Percentiles rank a stretch among this genome's conserved stretches.
Evolutionary conservation across 1,140 invertebrate species (phyloP).

Genomic region (Phymorhynchus buccinoides): DNA sequence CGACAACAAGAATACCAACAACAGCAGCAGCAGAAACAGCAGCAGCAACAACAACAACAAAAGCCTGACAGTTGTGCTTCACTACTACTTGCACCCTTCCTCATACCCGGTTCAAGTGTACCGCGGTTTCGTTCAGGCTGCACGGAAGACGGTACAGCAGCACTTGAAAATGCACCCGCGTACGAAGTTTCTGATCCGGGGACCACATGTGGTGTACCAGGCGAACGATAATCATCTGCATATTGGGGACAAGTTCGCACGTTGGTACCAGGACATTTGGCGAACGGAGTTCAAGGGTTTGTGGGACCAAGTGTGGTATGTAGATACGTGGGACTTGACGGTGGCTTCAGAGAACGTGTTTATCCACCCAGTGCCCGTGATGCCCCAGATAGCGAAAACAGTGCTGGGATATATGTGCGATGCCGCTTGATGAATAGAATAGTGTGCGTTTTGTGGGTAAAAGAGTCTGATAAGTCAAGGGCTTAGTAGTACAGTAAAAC

Average conservation of each 20-base stretch:
- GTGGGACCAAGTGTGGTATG: slow-evolving; percentile 20
- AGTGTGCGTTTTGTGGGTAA: too few relatives aligned
- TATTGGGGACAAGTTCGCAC: background rate
- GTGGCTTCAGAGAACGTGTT: slow-evolving; percentile 28
- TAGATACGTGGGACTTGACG: slow-evolving; percentile 32
- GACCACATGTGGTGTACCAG: slow-evolving; percentile 29
- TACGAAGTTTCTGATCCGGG: slow-evolving; percentile 1
- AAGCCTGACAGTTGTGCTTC: background rate
- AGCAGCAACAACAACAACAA: background rate
- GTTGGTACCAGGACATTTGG: background rate
- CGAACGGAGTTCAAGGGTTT: slow-evolving; percentile 19
- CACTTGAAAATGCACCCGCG: background rate
- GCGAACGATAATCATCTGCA: background rate
- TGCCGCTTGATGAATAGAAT: background rate
- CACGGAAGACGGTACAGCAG: background rate
- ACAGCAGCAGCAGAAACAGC: too few relatives aligned
- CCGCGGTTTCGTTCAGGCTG: background rate
- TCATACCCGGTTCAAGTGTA: background rate
- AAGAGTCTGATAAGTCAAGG: too few relatives aligned
- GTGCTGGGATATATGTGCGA: slow-evolving; percentile 12
- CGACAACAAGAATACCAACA: too few relatives aligned
- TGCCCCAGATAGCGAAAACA: slow-evolving; percentile 1
- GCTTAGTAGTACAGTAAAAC: too few relatives aligned
- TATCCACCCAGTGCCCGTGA: background rate
- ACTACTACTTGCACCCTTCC: slow-evolving; percentile 20